phyloP scores from a whole-genome alignment of 2,113 vertebrate species.

The Mesitornis unicolor region DNA sequence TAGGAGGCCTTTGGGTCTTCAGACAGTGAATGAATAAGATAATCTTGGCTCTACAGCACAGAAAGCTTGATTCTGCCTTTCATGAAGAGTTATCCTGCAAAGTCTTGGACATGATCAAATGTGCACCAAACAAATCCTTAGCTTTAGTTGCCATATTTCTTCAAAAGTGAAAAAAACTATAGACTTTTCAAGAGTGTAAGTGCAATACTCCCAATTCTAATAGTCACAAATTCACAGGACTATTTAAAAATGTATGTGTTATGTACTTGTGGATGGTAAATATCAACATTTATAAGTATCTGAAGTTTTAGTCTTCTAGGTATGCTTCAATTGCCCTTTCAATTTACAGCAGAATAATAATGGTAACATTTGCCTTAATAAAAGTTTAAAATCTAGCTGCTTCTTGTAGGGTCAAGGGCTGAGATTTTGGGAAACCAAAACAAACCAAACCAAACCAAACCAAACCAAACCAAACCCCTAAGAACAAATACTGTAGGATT shows the following conservation, averaged over 20 bases:
- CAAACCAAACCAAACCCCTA: not conserved
- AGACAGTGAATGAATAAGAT: not conserved
- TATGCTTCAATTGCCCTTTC: not conserved
- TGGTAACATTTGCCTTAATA: not conserved
- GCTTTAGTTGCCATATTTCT: not conserved
- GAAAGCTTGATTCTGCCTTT: not conserved
- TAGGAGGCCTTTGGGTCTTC: accelerated
- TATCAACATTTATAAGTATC: not conserved
- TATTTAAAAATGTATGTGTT: not conserved
- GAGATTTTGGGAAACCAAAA: not conserved
- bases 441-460: not conserved
- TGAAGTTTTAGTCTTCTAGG: not conserved
- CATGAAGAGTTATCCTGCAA: not conserved
- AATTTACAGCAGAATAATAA: not conserved
- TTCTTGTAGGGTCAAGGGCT: not conserved
- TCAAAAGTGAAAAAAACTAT: not conserved
- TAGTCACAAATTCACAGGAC: not conserved
- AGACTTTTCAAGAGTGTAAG: not conserved
- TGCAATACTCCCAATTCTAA: not conserved
- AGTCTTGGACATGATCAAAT: not conserved
- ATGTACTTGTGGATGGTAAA: not conserved
- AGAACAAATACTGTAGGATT: not conserved
- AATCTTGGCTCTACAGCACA: not conserved
- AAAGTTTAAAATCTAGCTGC: not conserved
- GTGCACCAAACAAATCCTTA: not conserved